Conservation (phyloP, 2,113 vertebrate species). For the Xiphophorus hellerii region DNA sequence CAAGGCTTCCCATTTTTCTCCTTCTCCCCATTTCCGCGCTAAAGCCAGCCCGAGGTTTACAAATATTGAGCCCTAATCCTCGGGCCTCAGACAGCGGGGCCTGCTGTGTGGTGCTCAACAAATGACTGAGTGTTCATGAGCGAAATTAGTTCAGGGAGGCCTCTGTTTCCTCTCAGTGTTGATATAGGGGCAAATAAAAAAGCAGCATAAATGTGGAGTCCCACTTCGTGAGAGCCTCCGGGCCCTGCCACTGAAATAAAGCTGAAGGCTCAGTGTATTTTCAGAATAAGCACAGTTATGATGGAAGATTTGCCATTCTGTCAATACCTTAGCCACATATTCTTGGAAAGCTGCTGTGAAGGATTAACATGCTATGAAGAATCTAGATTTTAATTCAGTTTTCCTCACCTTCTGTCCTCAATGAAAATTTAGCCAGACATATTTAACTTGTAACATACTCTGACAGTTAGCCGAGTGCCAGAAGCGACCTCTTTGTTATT, state of each 20-base stretch:
- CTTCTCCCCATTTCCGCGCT: constrained; percentile 68
- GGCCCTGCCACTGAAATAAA: constrained; percentile 32
- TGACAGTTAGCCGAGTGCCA: background rate
- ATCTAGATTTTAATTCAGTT: background rate
- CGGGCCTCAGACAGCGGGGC: constrained; percentile 59
- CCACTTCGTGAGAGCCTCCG: constrained; percentile 36
- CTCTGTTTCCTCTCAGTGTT: constrained; percentile 66
- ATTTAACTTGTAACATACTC: background rate
- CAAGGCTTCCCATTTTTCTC: constrained; percentile 74
- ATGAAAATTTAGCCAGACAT: background rate
- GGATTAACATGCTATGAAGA: background rate
- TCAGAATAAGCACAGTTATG: constrained; percentile 5
- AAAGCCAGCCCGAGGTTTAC: constrained; percentile 75
- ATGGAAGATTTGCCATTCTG: background rate
- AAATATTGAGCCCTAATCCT: constrained; percentile 78
- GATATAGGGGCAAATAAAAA: constrained; percentile 68
- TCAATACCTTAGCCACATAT: background rate
- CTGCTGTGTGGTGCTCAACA: constrained; percentile 68
- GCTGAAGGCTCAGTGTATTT: constrained; percentile 14
- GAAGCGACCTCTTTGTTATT: background rate
- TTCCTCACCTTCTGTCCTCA: constrained; percentile 4
- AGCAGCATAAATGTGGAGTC: constrained; percentile 41
- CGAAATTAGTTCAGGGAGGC: constrained; percentile 67
- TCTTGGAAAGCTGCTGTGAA: background rate
- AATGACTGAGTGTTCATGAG: constrained; percentile 72